Evolutionary conservation across 2,888 invertebrate genomes (phyloP).

Genomic region (Beris morrisii): DNA sequence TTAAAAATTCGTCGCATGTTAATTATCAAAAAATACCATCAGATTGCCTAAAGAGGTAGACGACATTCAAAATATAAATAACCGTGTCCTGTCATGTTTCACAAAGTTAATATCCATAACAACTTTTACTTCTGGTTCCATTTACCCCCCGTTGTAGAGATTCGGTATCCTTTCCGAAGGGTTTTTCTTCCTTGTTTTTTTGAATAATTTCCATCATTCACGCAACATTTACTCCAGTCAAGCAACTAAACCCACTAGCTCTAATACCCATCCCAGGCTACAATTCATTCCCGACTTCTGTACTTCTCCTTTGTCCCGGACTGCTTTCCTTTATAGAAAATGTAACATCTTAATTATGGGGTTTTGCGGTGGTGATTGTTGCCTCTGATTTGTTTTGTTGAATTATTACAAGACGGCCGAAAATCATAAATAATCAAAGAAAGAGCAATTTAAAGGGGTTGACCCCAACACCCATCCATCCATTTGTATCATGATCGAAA

Average conservation of each 20-base stretch:
- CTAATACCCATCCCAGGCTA: slow-evolving; percentile 1
- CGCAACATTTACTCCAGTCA: slow-evolving; percentile 19
- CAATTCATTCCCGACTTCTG: not conserved
- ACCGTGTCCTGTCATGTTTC: slow-evolving; percentile 28
- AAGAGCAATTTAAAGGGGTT: slow-evolving; percentile 3
- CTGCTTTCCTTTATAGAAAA: slow-evolving; percentile 3
- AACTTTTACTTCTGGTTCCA: slow-evolving; percentile 25
- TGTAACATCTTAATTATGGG: slow-evolving; percentile 26
- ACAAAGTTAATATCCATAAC: slow-evolving; percentile 25
- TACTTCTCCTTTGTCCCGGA: not conserved
- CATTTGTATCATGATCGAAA: slow-evolving; percentile 13
- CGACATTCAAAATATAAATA: slow-evolving; percentile 20
- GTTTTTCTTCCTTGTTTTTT: not conserved
- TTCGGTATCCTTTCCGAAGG: slow-evolving; percentile 2
- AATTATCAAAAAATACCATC: slow-evolving; percentile 22
- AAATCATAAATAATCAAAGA: slow-evolving; percentile 19
- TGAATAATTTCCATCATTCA: slow-evolving; percentile 26
- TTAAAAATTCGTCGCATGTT: slow-evolving; percentile 12
- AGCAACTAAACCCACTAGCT: not conserved
- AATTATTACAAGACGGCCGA: slow-evolving; percentile 18
- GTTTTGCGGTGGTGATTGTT: slow-evolving; percentile 16
- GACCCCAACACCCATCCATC: not conserved
- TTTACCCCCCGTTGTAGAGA: slow-evolving; percentile 25
- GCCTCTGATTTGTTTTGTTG: slow-evolving; percentile 9
- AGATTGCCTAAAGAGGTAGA: slow-evolving; percentile 15